Percentiles rank a stretch among this genome's conserved stretches.
These are phyloP conservation scores for Tadarida brasiliensis DNA, from an alignment of 2,797 vertebrate genomes.

Conservation along the genomic window DNA sequence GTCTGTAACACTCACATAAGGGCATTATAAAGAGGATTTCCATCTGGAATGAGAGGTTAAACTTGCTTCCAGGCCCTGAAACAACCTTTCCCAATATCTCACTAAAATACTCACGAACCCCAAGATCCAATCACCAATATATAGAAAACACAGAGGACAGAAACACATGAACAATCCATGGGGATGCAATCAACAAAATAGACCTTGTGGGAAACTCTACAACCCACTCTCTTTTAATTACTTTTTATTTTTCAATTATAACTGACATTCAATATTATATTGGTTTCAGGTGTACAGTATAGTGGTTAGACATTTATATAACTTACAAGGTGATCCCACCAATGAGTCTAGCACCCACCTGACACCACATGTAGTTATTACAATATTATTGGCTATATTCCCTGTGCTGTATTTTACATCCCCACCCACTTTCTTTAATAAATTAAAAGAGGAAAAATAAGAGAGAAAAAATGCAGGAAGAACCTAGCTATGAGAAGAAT, in stretches of 20 bases:
- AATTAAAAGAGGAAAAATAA: neutral
- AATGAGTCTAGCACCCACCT: neutral
- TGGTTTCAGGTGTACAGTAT: neutral
- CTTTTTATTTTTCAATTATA: neutral
- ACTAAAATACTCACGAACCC: neutral
- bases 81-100: neutral
- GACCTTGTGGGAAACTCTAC: neutral
- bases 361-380: neutral
- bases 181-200: neutral
- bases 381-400: neutral
- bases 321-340: neutral
- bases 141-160: neutral
- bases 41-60: neutral
- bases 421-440: neutral
- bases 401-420: neutral
- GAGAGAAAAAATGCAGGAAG: neutral
- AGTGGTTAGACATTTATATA: neutral
- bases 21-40: neutral
- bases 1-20: neutral
- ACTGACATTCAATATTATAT: neutral
- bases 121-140: neutral
- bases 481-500: neutral
- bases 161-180: neutral
- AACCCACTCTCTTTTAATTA: neutral
- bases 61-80: neutral